A percentile compares a stretch with the other conserved stretches of the same genome.
Conservation (phyloP, 2,888 invertebrate genomes). For the Folsomia candida region DNA sequence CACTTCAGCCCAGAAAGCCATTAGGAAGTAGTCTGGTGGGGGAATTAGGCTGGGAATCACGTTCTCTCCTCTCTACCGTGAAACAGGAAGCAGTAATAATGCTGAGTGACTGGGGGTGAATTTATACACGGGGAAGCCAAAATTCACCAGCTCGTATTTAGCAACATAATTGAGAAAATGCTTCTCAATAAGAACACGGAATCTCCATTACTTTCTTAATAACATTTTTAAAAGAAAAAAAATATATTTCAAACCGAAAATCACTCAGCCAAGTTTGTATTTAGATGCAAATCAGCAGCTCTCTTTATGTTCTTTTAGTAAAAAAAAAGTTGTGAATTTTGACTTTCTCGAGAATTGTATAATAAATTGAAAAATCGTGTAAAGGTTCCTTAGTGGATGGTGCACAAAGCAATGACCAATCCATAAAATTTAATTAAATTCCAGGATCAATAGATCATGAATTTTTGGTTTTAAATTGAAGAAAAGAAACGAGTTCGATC, state of each 20-base stretch:
- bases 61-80: background rate
- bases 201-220: slow-evolving; percentile 8
- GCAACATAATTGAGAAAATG: background rate
- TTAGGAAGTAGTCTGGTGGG: background rate
- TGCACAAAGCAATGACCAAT: background rate
- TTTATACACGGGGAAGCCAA: background rate
- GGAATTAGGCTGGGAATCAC: background rate
- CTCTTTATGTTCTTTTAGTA: too few species aligned
- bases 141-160: background rate
- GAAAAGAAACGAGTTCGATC: background rate
- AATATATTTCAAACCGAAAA: background rate
- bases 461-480: background rate
- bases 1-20: background rate
- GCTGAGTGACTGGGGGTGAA: background rate
- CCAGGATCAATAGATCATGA: background rate
- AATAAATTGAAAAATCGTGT: too few species aligned
- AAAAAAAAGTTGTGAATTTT: too few species aligned
- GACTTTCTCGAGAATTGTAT: too few species aligned
- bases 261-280: too few species aligned
- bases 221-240: too few species aligned
- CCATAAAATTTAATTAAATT: background rate
- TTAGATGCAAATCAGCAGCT: too few species aligned
- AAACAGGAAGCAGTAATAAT: background rate
- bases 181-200: slow-evolving; percentile 3
- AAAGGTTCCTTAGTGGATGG: too few species aligned